These are phyloP conservation scores for Candoia aspera DNA, from an alignment of 2,113 vertebrate species.

Conservation along the genomic window DNA sequence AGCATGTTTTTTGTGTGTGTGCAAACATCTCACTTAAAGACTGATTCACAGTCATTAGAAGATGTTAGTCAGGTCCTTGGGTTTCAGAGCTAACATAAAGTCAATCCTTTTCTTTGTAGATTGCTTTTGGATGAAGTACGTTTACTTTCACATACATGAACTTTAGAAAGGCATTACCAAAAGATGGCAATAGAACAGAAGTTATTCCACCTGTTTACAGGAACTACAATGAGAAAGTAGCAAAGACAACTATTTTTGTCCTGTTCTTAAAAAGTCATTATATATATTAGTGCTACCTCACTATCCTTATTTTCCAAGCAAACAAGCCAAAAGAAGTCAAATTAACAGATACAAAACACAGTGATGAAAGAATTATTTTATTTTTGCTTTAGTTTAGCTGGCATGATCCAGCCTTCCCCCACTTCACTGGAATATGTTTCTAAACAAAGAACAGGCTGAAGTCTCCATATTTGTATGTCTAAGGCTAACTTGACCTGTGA, in stretches of 20 bases:
- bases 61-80: neutral
- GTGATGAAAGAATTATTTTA: neutral
- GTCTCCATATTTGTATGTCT: neutral
- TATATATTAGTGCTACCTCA: neutral
- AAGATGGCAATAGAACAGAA: slow-evolving; percentile 15
- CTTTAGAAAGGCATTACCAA: slow-evolving; percentile 13
- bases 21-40: slow-evolving; percentile 3
- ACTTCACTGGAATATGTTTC: neutral
- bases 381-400: neutral
- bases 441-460: neutral
- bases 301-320: neutral
- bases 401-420: neutral
- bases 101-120: neutral
- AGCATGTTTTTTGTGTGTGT: neutral
- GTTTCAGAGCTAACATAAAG: neutral
- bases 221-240: fast-evolving
- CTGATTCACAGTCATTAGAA: neutral
- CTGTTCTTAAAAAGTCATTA: neutral
- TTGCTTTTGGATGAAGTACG: neutral
- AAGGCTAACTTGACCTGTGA: neutral
- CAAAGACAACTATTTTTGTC: slow-evolving; percentile 10
- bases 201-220: neutral
- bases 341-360: neutral
- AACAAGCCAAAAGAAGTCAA: neutral
- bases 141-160: neutral